A percentile compares a stretch with the other conserved stretches of the same genome.
These are phyloP conservation scores for Perca fluviatilis DNA, from an alignment of 2,113 vertebrate genomes.

Conservation along the genomic window DNA sequence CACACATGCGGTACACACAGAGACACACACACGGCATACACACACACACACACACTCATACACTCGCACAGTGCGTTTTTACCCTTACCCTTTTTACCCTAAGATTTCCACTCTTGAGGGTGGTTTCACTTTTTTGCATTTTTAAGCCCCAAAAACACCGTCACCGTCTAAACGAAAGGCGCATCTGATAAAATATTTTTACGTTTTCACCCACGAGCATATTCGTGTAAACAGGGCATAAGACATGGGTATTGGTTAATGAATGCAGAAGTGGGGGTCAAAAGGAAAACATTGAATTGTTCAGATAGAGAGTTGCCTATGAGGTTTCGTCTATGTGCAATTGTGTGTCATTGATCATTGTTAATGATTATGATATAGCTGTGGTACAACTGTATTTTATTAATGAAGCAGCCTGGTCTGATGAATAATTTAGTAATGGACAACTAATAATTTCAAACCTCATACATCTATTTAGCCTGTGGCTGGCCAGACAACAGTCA, in stretches of 20 bases:
- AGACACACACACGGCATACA: too few relatives aligned
- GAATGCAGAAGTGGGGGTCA: slow-evolving; percentile 70
- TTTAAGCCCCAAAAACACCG: too few relatives aligned
- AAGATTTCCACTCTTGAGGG: too few relatives aligned
- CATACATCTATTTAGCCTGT: slow-evolving; percentile 46
- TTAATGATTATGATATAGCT: slow-evolving; percentile 45
- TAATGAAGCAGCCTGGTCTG: slow-evolving; percentile 33
- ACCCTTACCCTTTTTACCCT: too few relatives aligned
- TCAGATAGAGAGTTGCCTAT: slow-evolving; percentile 32
- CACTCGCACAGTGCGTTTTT: too few relatives aligned
- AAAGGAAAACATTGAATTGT: slow-evolving; percentile 62
- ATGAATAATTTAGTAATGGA: slow-evolving; percentile 50
- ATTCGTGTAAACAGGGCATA: background rate
- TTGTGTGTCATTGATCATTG: slow-evolving; percentile 44
- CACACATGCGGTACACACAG: too few relatives aligned
- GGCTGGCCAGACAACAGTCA: slow-evolving; percentile 42
- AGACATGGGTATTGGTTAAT: slow-evolving; percentile 75
- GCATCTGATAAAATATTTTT: too few relatives aligned
- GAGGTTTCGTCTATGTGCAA: slow-evolving; percentile 20
- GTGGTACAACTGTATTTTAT: slow-evolving; percentile 49
- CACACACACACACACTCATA: too few relatives aligned
- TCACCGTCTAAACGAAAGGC: too few relatives aligned
- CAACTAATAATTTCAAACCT: slow-evolving; percentile 46
- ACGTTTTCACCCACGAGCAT: too few relatives aligned
- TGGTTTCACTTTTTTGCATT: too few relatives aligned